phyloP scores from a whole-genome alignment of 2,113 vertebrate species.

The Zeus faber region DNA sequence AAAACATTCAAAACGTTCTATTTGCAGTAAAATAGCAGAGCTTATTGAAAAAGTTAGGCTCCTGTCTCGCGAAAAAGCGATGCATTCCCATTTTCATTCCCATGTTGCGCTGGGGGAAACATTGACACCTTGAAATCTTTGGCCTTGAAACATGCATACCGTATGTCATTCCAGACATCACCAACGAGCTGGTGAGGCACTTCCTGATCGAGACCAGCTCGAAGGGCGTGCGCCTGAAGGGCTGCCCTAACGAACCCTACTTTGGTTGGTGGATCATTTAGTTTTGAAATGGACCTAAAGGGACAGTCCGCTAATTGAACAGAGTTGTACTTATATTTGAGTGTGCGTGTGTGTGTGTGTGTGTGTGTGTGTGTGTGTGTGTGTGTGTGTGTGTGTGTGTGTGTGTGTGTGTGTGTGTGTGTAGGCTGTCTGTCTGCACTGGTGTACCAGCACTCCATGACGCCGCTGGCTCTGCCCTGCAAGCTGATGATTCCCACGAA shows the following conservation, averaged over 20 bases:
- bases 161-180: too few species aligned
- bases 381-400: slow-evolving; percentile 11
- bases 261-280: slow-evolving; percentile 92
- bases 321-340: neutral
- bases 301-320: too few species aligned
- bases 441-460: slow-evolving; percentile 98
- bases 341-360: slow-evolving; percentile 27
- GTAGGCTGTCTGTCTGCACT: slow-evolving; percentile 93
- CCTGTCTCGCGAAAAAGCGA: too few species aligned
- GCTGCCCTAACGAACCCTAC: slow-evolving; percentile 93
- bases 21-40: too few species aligned
- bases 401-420: slow-evolving; percentile 14
- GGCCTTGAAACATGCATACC: too few species aligned
- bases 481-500: slow-evolving; percentile 94
- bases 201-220: slow-evolving; percentile 96
- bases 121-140: too few species aligned
- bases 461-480: slow-evolving; percentile 92
- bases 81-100: too few species aligned
- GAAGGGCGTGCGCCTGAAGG: slow-evolving; percentile 95
- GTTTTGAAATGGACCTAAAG: too few species aligned
- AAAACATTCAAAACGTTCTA: too few species aligned
- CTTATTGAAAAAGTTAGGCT: too few species aligned
- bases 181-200: slow-evolving; percentile 92
- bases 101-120: too few species aligned
- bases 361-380: slow-evolving; percentile 24